Base-by-base conservation (phyloP, 2,113 vertebrate species). In the Gulo gulo region DNA sequence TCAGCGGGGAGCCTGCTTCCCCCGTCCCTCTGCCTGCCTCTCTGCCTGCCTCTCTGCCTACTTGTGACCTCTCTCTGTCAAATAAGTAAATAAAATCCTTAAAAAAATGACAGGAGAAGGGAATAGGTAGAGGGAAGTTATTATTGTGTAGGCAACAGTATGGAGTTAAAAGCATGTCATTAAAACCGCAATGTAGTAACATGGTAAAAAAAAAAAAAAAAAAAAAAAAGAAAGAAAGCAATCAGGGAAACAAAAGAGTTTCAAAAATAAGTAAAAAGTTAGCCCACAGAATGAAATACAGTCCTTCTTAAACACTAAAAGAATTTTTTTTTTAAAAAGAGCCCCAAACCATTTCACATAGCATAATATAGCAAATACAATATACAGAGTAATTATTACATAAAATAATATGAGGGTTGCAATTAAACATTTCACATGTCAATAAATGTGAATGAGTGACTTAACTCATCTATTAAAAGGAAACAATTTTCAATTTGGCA, bases 401-500 rank as follows among this genome's bases (percentile, higher is more conserved):
- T 57, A n/a, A 82, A 24, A 55, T 34, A 61, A 78, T 31, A 59
- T 55, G 42, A 65, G 7, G 31, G 2, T 65, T 89, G 4, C 3
- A 61, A 31, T 95, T 11, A 59, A 86, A 88, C 2, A 74, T 36
- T 83, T 91, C 85, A 78, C 18, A 93, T 50, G 36, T 78, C 42
- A 97, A 61, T 76, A 84, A 95, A 78, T 57, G 16, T 63, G 10
- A 94, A 74, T 91, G 29, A 16, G 14, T 96, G 23, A 15, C 14
- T 55, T 84, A 52, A 29, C 4, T 74, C 36, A 36, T 55, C 36
- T 78, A n/a, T 52, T 93, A 88, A 42, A 93, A 80, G 34, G 8
- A 84, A 97, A 91, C 67, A 0, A 71, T 67, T 94, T 93, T 96
- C 57, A 88, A 50, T 93, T 63, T 80, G 93, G 14, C 11, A 95